Conservation (phyloP, 2,888 invertebrate species). For the Thalpophila matura region DNA sequence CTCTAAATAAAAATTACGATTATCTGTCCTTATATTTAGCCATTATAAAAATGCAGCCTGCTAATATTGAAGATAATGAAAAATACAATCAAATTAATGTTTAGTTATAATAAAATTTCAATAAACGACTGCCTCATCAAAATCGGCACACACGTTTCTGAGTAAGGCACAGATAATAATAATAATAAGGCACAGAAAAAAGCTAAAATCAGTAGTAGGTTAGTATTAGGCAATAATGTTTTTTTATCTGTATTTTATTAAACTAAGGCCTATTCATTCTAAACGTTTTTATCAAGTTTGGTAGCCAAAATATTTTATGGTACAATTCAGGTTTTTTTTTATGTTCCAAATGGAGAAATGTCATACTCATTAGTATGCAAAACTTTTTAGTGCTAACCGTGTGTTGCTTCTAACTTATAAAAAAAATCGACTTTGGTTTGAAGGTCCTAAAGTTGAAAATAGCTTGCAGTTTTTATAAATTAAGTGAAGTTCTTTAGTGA, state of each 20-base stretch:
- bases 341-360: conserved; percentile 62
- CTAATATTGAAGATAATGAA: no score
- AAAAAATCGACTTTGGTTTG: not conserved
- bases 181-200: conserved; percentile 3
- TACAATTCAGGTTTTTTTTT: conserved; percentile 64
- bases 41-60: no score
- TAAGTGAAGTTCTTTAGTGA: conserved; percentile 19
- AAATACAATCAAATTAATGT: no score
- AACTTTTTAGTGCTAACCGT: conserved; percentile 49
- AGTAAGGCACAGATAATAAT: conserved; percentile 1
- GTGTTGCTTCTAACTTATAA: not conserved
- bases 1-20: no score
- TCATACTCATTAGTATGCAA: conserved; percentile 72
- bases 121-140: not conserved
- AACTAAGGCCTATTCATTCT: conserved; percentile 64
- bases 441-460: not conserved
- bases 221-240: conserved; percentile 44
- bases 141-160: not conserved
- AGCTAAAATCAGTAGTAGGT: conserved; percentile 44
- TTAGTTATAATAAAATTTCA: no score
- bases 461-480: not conserved
- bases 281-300: conserved; percentile 66
- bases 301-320: conserved; percentile 70
- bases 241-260: conserved; percentile 56
- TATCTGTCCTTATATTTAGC: no score